These are phyloP conservation scores for Drosophila sordidapex DNA, from an alignment of 2,888 invertebrate genomes.

Conservation along the genomic window DNA sequence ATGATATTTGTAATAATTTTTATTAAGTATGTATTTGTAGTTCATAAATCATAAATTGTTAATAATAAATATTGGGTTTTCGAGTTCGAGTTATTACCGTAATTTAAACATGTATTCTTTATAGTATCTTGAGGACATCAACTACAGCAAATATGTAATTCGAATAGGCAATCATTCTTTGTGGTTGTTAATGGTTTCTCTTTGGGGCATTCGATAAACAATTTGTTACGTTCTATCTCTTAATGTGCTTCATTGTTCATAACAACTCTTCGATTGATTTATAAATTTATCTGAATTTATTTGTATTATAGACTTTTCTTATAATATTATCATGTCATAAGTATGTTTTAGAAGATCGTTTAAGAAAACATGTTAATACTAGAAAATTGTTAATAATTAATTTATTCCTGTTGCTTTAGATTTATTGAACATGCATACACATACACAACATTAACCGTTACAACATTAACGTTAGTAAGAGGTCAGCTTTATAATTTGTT, in stretches of 20 bases:
- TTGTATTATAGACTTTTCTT: constrained; percentile 26
- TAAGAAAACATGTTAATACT: constrained; percentile 54
- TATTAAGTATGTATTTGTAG: constrained; percentile 61
- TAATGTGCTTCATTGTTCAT: constrained; percentile 24
- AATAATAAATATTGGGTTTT: constrained; percentile 58
- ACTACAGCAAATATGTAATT: constrained; percentile 59
- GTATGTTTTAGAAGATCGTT: constrained; percentile 38
- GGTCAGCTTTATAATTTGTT: constrained; percentile 10
- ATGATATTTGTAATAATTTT: constrained; percentile 56
- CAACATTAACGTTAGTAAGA: constrained; percentile 20
- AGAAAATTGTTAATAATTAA: constrained; percentile 39
- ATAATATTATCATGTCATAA: constrained; percentile 33
- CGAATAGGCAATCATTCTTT: constrained; percentile 44
- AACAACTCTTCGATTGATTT: constrained; percentile 43
- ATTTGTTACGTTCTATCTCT: constrained; percentile 26
- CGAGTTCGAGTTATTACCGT: constrained; percentile 54
- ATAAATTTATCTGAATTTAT: constrained; percentile 28
- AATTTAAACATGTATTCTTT: constrained; percentile 45
- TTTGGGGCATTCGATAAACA: constrained; percentile 27
- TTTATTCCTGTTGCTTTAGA: constrained; percentile 19
- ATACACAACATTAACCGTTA: constrained; percentile 37
- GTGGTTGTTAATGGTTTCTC: constrained; percentile 9
- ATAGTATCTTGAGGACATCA: constrained; percentile 49
- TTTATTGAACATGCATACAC: constrained; percentile 48
- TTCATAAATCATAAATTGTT: constrained; percentile 66